Evolutionary conservation across 2,113 vertebrate genomes (phyloP).

Genomic region (Lagopus leucura): DNA sequence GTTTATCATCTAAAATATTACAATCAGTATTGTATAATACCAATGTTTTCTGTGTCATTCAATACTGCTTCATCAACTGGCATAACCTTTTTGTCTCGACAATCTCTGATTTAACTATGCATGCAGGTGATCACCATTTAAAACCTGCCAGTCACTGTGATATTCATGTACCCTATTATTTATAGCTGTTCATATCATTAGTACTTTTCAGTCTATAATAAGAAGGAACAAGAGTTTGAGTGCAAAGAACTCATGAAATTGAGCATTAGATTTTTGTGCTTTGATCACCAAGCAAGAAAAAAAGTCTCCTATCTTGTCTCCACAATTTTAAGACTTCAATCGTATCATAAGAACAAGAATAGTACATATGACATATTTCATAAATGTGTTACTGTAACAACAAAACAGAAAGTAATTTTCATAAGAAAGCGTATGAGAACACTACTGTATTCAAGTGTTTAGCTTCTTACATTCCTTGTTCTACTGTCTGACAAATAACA

Average conservation of each 20-base stretch:
- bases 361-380: background rate
- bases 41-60: background rate
- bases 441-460: background rate
- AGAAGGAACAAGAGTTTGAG: background rate
- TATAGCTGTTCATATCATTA: background rate
- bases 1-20: background rate
- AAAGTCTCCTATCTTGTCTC: background rate
- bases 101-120: background rate
- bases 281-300: background rate
- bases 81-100: background rate
- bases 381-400: background rate
- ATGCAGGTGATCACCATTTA: background rate
- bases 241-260: background rate
- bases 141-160: background rate
- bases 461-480: background rate
- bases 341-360: background rate
- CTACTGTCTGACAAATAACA: background rate
- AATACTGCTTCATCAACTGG: background rate
- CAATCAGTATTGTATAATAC: background rate
- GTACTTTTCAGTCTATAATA: background rate
- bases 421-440: conserved; percentile 12
- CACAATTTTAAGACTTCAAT: background rate
- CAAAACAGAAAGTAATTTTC: background rate
- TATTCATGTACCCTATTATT: background rate
- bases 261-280: background rate